Percentiles rank a stretch among this genome's conserved stretches.
phyloP scores from a whole-genome alignment of 2,888 invertebrate species.

The Nomada goodeniana region DNA sequence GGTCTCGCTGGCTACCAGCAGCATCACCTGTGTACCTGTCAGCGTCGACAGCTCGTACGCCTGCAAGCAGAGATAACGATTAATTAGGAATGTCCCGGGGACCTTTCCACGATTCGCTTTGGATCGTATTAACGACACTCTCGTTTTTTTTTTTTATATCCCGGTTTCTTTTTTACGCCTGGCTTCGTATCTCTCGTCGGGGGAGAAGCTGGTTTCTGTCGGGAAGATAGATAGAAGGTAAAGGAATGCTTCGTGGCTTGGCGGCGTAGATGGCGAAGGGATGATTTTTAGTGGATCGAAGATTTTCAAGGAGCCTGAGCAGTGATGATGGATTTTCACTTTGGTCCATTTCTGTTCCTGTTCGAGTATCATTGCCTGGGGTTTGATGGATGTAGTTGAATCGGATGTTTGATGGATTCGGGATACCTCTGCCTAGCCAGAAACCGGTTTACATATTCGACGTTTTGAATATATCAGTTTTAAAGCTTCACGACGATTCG shows the following conservation, averaged over 20 bases:
- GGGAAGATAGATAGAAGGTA: neutral
- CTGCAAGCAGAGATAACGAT: slow-evolving; percentile 86
- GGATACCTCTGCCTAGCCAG: no score
- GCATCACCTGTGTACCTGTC: slow-evolving; percentile 99
- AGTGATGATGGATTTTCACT: no score
- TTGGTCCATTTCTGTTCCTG: no score
- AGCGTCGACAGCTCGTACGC: slow-evolving; percentile 99
- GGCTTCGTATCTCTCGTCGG: neutral
- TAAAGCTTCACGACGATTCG: neutral
- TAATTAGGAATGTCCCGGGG: slow-evolving; percentile 31
- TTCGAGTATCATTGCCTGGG: no score
- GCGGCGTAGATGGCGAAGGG: neutral
- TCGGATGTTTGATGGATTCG: no score
- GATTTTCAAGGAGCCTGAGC: no score
- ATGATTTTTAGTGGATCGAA: neutral
- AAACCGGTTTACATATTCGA: neutral
- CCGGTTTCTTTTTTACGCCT: neutral
- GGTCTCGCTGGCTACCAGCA: slow-evolving; percentile 99
- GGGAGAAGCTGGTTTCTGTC: neutral
- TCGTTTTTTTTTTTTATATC: neutral
- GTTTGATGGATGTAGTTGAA: no score
- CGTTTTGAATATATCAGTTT: neutral
- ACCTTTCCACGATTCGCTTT: neutral
- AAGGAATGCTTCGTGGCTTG: neutral
- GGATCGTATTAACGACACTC: neutral